A percentile compares a stretch with the other conserved stretches of the same genome.
phyloP scores from a whole-genome alignment of 2,888 invertebrate species.

The Monochamus alternatus region DNA sequence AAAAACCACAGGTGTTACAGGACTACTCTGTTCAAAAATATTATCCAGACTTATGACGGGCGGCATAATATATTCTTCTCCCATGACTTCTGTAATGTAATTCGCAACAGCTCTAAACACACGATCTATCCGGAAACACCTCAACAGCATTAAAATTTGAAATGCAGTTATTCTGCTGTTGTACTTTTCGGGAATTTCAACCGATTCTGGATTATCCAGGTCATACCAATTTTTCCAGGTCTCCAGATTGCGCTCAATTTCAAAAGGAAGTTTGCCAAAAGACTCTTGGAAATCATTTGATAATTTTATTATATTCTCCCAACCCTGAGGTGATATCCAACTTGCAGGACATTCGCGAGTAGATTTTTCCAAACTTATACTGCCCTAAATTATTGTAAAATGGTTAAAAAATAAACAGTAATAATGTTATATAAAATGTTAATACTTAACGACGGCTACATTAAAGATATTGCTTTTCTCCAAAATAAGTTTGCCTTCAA shows the following conservation, averaged over 20 bases:
- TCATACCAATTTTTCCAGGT: conserved; percentile 83
- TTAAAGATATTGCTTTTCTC: background rate
- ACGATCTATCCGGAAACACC: conserved; percentile 92
- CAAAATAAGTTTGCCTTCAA: background rate
- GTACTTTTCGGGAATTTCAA: conserved; percentile 81
- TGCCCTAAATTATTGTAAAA: conserved; percentile 63
- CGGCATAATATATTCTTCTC: conserved; percentile 91
- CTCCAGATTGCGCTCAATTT: conserved; percentile 70
- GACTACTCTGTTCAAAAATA: conserved; percentile 89
- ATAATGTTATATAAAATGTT: background rate
- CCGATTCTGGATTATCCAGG: conserved; percentile 85
- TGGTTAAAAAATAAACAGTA: background rate
- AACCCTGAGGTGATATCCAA: conserved; percentile 84
- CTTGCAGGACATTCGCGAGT: conserved; percentile 77
- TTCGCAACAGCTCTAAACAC: conserved; percentile 89
- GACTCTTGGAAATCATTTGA: conserved; percentile 78
- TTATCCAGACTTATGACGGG: conserved; percentile 88
- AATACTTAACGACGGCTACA: too few relatives aligned
- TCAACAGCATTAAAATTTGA: conserved; percentile 85
- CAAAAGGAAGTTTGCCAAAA: conserved; percentile 79
- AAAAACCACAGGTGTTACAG: conserved; percentile 91
- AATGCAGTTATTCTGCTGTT: conserved; percentile 77
- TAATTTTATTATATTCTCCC: conserved; percentile 89
- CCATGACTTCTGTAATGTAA: conserved; percentile 88
- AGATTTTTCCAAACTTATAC: conserved; percentile 84